Evolutionary conservation across 1,140 invertebrate genomes (phyloP), one percentile per base, ranked within the genome.

Genomic region (Drosophila persimilis): DNA sequence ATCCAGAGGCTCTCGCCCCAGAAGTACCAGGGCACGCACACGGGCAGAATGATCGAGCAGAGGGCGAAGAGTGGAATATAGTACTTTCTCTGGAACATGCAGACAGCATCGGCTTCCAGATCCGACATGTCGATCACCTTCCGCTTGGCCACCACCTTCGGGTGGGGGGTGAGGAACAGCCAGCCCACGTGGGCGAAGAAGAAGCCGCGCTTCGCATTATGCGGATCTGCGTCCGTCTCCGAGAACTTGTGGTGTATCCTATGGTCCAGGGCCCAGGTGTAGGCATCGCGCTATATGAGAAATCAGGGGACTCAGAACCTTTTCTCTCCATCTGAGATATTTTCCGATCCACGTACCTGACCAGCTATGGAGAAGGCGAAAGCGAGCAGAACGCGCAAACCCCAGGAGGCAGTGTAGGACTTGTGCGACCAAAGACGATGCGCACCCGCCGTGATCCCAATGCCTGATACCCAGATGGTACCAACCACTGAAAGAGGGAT

Each of bases 381-480:
- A 20, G 95, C 92, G 6, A 98, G 86, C 47, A 97, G 90, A 2
- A 97, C 92, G 73, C 95, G 92, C 13, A 97, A 89, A 0, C 96
- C 96, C 41, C 94, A 72, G 64, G 93, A 95, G 0, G 97, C 97
- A 91, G 96, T 97, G 91, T 96, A 98, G 0, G 96, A 93, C 47
- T 95, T 93, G 91, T 98, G 97, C 3, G 95, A 93, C 96, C 96
- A 98, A 2, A 96, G 93, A 7, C 97, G 93, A 92, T 98, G 97
- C 1, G 93, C 96, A 9, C 97, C 97, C 22, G 93, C 97, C 5
- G 97, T 98, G 6, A 98, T 93, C 5, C 95, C 95, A 59, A 95
- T 93, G 41, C 93, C 95, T 15, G 92, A 92, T 0, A 94, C 53
- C 31, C 88, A 81, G 56, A 91, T 83, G 20, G 51, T 77, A 6